These are phyloP conservation scores for Galaxea fascicularis DNA, from an alignment of 92 coral and sea anemone species.

Conservation along the genomic window DNA sequence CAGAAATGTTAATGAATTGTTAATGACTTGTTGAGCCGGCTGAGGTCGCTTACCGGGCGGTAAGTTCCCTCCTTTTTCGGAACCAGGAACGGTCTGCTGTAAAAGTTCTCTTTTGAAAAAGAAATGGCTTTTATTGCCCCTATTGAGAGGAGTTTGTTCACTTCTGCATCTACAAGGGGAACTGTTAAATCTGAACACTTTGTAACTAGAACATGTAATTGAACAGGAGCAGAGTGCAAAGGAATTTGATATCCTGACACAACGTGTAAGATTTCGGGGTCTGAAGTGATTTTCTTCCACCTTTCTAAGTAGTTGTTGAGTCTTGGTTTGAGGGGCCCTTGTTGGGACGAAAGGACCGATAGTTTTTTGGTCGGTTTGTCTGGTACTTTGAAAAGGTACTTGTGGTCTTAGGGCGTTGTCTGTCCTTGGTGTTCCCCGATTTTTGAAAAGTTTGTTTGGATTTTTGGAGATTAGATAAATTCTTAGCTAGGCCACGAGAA, in stretches of 20 bases:
- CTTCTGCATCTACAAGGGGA: conserved; percentile 32
- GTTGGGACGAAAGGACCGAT: background rate
- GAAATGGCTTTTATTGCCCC: background rate
- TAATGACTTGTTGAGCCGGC: conserved; percentile 7
- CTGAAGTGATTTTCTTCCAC: conserved; percentile 1
- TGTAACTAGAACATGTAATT: conserved; percentile 3
- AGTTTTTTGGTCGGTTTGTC: conserved; percentile 12
- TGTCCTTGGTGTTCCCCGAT: background rate
- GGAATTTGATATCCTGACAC: conserved; percentile 27
- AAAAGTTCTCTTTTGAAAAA: conserved; percentile 19
- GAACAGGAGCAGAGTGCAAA: conserved; percentile 13
- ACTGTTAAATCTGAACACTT: conserved; percentile 16
- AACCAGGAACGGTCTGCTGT: conserved; percentile 13
- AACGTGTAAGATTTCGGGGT: conserved; percentile 26
- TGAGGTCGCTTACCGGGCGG: conserved; percentile 2
- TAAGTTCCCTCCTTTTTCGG: conserved; percentile 13
- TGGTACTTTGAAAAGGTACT: background rate
- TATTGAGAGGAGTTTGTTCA: background rate
- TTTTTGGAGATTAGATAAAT: too few relatives aligned
- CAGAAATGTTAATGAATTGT: conserved; percentile 14
- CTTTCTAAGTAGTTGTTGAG: too few relatives aligned
- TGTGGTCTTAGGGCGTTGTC: too few relatives aligned
- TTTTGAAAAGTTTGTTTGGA: background rate
- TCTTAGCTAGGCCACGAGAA: too few relatives aligned
- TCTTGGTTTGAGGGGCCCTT: too few relatives aligned